phyloP scores from a whole-genome alignment of 1,140 invertebrate species.

The Phymorhynchus buccinoides region DNA sequence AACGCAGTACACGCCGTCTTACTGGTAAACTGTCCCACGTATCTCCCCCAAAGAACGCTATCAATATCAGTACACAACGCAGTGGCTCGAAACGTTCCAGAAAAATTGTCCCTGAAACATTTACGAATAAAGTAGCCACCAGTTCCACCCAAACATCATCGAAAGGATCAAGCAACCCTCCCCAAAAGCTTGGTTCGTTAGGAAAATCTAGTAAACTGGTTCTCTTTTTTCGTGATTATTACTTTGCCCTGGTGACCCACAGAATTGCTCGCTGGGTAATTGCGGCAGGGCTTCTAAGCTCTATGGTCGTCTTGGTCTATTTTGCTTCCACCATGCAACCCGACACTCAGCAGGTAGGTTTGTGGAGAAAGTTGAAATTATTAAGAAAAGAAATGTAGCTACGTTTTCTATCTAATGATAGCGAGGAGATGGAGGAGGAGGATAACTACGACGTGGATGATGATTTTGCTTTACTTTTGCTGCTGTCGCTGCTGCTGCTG shows the following conservation, averaged over 20 bases:
- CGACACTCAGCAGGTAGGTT: slow-evolving; percentile 60
- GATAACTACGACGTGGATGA: too few species aligned
- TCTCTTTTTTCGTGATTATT: slow-evolving; percentile 50
- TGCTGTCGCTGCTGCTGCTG: too few species aligned
- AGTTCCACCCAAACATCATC: slow-evolving; percentile 43
- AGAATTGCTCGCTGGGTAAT: slow-evolving; percentile 51
- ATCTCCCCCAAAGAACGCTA: not conserved
- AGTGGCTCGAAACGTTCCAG: not conserved
- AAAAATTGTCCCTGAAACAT: slow-evolving; percentile 37
- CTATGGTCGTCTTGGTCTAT: slow-evolving; percentile 44
- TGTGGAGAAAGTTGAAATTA: too few species aligned
- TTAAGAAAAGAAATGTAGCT: too few species aligned
- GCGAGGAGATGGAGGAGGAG: too few species aligned
- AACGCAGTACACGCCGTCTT: not conserved
- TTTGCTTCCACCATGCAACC: slow-evolving; percentile 49
- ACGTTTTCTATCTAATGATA: too few species aligned
- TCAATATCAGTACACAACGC: not conserved
- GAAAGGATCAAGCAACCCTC: not conserved
- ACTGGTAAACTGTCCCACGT: too few species aligned
- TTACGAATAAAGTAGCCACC: slow-evolving; percentile 53
- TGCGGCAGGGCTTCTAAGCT: slow-evolving; percentile 37
- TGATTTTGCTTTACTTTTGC: too few species aligned
- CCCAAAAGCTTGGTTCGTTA: too few species aligned
- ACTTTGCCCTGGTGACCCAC: slow-evolving; percentile 52
- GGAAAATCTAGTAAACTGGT: slow-evolving; percentile 35